A percentile compares a stretch with the other conserved stretches of the same genome.
These are phyloP conservation scores for Psophia crepitans DNA, from an alignment of 2,113 vertebrate genomes.

Conservation along the genomic window DNA sequence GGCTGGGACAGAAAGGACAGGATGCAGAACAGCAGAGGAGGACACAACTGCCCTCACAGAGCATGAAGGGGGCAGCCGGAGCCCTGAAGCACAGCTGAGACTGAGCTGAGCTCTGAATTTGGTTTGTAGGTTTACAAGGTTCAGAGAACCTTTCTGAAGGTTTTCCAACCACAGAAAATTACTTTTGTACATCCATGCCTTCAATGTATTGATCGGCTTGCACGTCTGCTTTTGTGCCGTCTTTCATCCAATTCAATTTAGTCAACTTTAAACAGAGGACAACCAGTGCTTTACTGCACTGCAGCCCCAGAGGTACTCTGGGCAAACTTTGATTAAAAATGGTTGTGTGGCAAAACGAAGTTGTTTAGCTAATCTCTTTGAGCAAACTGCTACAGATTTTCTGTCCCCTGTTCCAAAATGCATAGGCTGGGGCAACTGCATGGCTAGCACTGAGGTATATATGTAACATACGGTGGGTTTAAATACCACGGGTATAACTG, in stretches of 20 bases:
- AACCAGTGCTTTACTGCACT: background rate
- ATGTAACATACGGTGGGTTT: background rate
- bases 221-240: rapidly evolving
- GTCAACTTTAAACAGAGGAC: too few species aligned
- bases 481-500: rapidly evolving
- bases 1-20: background rate
- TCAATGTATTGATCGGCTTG: background rate
- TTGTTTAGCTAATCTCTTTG: background rate
- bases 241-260: background rate
- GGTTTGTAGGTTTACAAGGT: too few species aligned
- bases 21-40: background rate
- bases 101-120: background rate
- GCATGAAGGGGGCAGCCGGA: background rate
- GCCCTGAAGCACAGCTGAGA: background rate
- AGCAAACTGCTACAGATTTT: background rate
- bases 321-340: background rate
- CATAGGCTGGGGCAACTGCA: background rate
- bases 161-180: background rate
- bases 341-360: background rate
- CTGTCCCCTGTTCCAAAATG: background rate
- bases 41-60: background rate
- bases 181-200: background rate
- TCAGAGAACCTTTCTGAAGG: background rate
- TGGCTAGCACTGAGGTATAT: background rate
- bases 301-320: background rate